Conservation (phyloP, 2,888 invertebrate species). For the Drosophila kambysellisi region DNA sequence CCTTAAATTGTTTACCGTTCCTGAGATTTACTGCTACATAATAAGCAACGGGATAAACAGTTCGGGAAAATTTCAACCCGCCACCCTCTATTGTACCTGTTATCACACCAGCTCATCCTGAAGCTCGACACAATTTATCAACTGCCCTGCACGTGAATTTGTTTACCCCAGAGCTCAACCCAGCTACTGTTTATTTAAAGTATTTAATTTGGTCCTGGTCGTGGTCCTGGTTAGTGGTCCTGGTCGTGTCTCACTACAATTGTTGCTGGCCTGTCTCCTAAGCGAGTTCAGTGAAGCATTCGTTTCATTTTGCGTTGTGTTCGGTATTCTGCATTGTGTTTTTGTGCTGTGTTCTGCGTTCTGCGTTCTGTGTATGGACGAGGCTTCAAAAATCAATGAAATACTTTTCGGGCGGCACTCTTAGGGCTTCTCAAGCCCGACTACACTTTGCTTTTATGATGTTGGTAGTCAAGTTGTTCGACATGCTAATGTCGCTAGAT, state of each 20-base stretch:
- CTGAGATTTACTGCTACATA: constrained; percentile 46
- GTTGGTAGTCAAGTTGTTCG: constrained; percentile 64
- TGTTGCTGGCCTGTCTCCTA: constrained; percentile 23
- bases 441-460: constrained; percentile 72
- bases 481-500: constrained; percentile 55
- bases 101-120: constrained; percentile 69
- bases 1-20: constrained; percentile 24
- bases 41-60: constrained; percentile 63
- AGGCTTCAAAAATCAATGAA: constrained; percentile 84
- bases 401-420: constrained; percentile 84
- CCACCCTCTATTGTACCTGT: constrained; percentile 69
- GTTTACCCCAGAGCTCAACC: constrained; percentile 62
- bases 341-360: constrained; percentile 35
- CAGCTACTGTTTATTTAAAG: constrained; percentile 60
- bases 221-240: constrained; percentile 14
- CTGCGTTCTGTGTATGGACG: constrained; percentile 53
- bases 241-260: constrained; percentile 18
- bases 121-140: constrained; percentile 34
- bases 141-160: constrained; percentile 66
- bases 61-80: constrained; percentile 3
- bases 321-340: constrained; percentile 31
- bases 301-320: constrained; percentile 41
- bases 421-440: constrained; percentile 79
- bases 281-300: constrained; percentile 49
- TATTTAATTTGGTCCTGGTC: constrained; percentile 41